Conservation (phyloP, 2,113 vertebrate species). For the Tricholaema leucomelas region DNA sequence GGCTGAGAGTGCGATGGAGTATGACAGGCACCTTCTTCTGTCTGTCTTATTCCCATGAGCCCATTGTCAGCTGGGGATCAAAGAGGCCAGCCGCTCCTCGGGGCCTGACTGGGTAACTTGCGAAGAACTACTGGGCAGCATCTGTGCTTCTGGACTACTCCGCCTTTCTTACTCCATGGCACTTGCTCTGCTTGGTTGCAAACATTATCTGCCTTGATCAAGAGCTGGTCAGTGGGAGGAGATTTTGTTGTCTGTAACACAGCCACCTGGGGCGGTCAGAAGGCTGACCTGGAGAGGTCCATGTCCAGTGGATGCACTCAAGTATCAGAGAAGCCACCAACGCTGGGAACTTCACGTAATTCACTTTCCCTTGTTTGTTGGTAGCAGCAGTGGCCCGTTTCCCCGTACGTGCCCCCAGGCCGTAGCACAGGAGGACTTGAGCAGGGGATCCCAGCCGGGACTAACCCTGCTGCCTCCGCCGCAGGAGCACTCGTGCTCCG, state of each 20-base stretch:
- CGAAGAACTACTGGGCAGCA: neutral
- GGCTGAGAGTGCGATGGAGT: neutral
- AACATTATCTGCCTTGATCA: neutral
- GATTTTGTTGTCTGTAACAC: neutral
- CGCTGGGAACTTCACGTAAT: neutral
- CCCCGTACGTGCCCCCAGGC: fast-evolving
- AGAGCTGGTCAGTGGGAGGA: neutral
- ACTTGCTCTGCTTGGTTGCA: neutral
- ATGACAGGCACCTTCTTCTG: neutral
- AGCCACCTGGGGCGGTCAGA: neutral
- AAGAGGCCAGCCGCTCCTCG: neutral
- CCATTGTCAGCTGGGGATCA: neutral
- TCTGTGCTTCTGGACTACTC: neutral
- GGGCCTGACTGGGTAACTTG: neutral
- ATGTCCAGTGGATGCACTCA: fast-evolving
- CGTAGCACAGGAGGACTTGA: neutral
- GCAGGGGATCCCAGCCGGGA: too few relatives aligned
- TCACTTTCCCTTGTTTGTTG: neutral
- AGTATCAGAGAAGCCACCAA: neutral
- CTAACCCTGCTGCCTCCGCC: fast-evolving
- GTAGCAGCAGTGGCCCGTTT: neutral
- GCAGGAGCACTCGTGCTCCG: fast-evolving
- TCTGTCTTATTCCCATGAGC: neutral
- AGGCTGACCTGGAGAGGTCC: fast-evolving
- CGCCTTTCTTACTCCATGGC: neutral